These are phyloP conservation scores for Harpagifer antarcticus DNA, from an alignment of 2,797 vertebrate genomes.

Conservation along the genomic window DNA sequence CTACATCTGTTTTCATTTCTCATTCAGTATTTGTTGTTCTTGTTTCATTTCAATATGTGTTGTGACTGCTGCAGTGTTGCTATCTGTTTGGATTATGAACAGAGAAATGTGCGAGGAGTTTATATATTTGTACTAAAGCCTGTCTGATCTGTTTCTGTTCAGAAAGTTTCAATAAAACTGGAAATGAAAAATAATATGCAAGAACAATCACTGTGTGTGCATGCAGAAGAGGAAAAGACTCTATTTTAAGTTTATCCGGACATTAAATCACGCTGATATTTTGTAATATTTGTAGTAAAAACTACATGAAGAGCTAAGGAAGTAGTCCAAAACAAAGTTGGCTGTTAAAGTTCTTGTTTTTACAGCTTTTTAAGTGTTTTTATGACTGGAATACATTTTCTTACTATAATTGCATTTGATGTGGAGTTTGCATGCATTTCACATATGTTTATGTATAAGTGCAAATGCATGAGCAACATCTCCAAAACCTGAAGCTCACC, in stretches of 20 bases:
- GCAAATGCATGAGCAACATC: neutral
- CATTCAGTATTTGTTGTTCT: neutral
- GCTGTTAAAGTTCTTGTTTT: neutral
- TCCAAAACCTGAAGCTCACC: neutral
- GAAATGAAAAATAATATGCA: constrained; percentile 9
- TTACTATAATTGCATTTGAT: neutral
- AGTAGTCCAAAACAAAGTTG: neutral
- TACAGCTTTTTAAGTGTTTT: too few species aligned
- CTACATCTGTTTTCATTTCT: neutral
- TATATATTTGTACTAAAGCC: constrained; percentile 67
- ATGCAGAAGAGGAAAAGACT: too few species aligned
- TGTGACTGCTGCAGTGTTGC: constrained; percentile 42
- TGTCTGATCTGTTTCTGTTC: constrained; percentile 53
- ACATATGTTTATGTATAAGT: neutral
- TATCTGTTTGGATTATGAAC: constrained; percentile 39
- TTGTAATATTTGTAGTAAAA: too few species aligned
- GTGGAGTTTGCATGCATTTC: neutral
- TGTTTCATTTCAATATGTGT: neutral
- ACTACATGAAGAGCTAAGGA: too few species aligned
- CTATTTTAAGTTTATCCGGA: too few species aligned
- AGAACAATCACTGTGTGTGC: neutral
- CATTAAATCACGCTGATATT: too few species aligned
- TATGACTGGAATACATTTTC: neutral
- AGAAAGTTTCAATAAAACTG: constrained; percentile 71
- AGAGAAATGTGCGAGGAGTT: constrained; percentile 28